Evolutionary conservation across 2,113 vertebrate species (phyloP).

Genomic region (Nettapus auritus): DNA sequence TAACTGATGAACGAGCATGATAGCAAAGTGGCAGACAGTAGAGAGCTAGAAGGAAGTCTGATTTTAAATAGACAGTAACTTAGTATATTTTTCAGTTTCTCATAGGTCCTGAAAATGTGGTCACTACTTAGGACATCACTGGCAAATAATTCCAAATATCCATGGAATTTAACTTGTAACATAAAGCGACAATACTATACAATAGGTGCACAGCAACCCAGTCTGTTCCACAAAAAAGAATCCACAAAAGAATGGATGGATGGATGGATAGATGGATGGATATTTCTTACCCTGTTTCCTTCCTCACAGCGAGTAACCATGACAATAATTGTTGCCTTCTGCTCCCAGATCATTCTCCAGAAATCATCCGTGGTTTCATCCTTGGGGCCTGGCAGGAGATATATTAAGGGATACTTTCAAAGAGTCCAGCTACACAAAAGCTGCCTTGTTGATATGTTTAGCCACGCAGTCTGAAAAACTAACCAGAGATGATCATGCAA

Average conservation of each 20-base stretch:
- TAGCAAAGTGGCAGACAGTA: background rate
- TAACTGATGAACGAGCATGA: background rate
- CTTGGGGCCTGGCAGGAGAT: conserved; percentile 84
- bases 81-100: background rate
- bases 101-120: background rate
- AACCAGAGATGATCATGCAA: background rate
- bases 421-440: background rate
- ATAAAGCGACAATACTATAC: background rate
- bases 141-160: background rate
- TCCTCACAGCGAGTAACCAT: conserved; percentile 98
- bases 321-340: conserved; percentile 94
- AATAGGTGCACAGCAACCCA: background rate
- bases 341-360: conserved; percentile 99
- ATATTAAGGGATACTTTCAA: background rate
- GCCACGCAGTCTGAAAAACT: background rate
- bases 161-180: background rate
- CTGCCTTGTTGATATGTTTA: background rate
- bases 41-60: background rate
- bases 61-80: background rate
- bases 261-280: background rate
- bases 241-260: background rate
- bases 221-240: background rate
- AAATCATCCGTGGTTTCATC: conserved; percentile 93
- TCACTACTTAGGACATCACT: background rate
- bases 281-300: conserved; percentile 87